Base-by-base conservation (phyloP, 1,140 invertebrate species). In the Periplaneta americana region DNA sequence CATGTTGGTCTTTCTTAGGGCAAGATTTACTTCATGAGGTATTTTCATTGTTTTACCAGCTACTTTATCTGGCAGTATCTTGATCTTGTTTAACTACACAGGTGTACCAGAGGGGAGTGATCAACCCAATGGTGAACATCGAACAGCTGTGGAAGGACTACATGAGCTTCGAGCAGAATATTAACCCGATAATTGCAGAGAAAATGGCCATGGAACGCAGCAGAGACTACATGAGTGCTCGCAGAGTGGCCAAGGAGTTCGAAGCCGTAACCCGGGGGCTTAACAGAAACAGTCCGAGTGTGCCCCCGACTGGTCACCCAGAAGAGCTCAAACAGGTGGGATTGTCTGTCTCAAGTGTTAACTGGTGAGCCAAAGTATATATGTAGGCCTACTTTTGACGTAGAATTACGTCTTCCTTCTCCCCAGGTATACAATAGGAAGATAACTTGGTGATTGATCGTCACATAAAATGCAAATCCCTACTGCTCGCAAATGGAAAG, bases 61-160 rank as follows among this genome's bases (percentile, higher is more conserved):
- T n/a, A n/a, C n/a, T n/a, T n/a, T n/a, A n/a, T n/a, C n/a, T n/a
- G n/a, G n/a, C n/a, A n/a, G n/a, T n/a, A n/a, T n/a, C n/a, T n/a
- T n/a, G n/a, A n/a, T n/a, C n/a, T n/a, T n/a, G n/a, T n/a, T n/a
- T n/a, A n/a, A n/a, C n/a, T n/a, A n/a, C n/a, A n/a, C 84, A 96
- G 92, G 95, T 97, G 0, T 99, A 98, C 88, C 98, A 99, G 88
- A 91, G 96, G 83, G 98, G 96, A 0, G 95, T 99, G 0, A 93
- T 98, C 18, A 99, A 97, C 83, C 99, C 99, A 0, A 99, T 99
- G 92, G 94, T 97, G 35, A 98, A 98, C 83, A 98, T 99, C 87
- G 99, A 99, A 87, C 93, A 95, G 37, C 89, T 99, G 33, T 99
- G 99, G 99, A 99, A 99, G 88, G 98, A 99, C 86, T 99, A 99